Percentiles rank a stretch among this genome's conserved stretches.
These are phyloP conservation scores for Manis pentadactyla DNA, from an alignment of 2,797 vertebrate genomes.

Conservation along the genomic window DNA sequence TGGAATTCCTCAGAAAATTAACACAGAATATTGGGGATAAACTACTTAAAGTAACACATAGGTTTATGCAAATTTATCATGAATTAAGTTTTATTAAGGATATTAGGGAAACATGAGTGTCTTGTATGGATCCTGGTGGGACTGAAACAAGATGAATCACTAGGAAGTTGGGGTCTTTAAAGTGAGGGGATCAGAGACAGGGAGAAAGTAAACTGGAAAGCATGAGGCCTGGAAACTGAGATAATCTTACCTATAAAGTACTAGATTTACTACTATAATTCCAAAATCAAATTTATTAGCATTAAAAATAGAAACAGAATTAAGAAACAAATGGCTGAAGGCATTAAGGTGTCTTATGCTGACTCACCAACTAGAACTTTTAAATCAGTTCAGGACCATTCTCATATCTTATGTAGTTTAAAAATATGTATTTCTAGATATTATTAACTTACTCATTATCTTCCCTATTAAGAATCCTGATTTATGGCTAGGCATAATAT, in stretches of 20 bases:
- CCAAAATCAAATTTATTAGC: neutral
- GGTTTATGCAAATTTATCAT: neutral
- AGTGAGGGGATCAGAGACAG: neutral
- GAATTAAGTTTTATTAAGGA: neutral
- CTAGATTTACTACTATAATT: neutral
- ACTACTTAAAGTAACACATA: neutral
- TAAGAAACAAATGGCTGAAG: neutral
- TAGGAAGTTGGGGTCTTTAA: neutral
- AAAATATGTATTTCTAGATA: slow-evolving; percentile 57
- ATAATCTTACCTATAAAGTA: neutral
- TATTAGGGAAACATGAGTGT: neutral
- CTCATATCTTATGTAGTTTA: neutral
- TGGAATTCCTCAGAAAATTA: slow-evolving; percentile 1
- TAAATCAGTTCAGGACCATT: slow-evolving; percentile 17
- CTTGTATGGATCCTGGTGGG: neutral
- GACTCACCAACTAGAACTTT: slow-evolving; percentile 7
- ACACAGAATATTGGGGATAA: neutral
- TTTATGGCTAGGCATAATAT: slow-evolving; percentile 40
- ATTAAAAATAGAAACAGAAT: slow-evolving; percentile 39
- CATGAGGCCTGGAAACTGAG: neutral
- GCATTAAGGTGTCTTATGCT: neutral
- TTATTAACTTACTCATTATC: slow-evolving; percentile 58
- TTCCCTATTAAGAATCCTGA: slow-evolving; percentile 56
- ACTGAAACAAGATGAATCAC: neutral
- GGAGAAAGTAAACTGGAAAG: neutral